These are phyloP conservation scores for Channa striata DNA, from an alignment of 2,797 vertebrate species.

Conservation along the genomic window DNA sequence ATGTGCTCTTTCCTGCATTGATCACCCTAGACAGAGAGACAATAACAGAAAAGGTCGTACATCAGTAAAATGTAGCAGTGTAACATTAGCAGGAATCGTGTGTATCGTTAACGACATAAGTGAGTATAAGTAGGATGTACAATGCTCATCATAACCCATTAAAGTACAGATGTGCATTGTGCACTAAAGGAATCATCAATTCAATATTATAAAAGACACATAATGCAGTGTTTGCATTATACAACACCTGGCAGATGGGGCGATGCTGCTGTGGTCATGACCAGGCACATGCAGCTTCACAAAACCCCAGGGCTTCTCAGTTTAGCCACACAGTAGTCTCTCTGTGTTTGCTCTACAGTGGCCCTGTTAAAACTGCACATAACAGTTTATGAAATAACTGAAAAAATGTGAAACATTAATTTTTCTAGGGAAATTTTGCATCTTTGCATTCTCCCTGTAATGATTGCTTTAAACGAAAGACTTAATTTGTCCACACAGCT, in stretches of 20 bases:
- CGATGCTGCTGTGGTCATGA: slow-evolving; percentile 39
- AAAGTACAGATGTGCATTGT: background rate
- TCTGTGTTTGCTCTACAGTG: slow-evolving; percentile 14
- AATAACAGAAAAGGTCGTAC: background rate
- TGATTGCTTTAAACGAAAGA: background rate
- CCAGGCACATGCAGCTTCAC: slow-evolving; percentile 35
- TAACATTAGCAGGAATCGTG: too few relatives aligned
- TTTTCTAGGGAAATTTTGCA: background rate
- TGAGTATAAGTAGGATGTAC: background rate
- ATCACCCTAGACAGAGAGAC: slow-evolving; percentile 87
- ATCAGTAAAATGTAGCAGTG: too few relatives aligned
- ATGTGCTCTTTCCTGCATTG: slow-evolving; percentile 96
- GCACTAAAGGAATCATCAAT: too few relatives aligned
- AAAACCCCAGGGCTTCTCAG: slow-evolving; percentile 51
- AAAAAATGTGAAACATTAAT: background rate
- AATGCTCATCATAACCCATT: background rate
- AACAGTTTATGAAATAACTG: too few relatives aligned
- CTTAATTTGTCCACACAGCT: too few relatives aligned
- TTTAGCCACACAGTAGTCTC: slow-evolving; percentile 37
- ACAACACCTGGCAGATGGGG: slow-evolving; percentile 67
- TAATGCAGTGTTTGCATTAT: slow-evolving; percentile 45
- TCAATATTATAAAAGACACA: background rate
- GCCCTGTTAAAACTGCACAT: slow-evolving; percentile 1
- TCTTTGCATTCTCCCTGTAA: too few relatives aligned
- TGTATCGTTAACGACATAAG: too few relatives aligned